Evolutionary conservation across 2,113 vertebrate genomes (phyloP).

Genomic region (Aphelocoma coerulescens): DNA sequence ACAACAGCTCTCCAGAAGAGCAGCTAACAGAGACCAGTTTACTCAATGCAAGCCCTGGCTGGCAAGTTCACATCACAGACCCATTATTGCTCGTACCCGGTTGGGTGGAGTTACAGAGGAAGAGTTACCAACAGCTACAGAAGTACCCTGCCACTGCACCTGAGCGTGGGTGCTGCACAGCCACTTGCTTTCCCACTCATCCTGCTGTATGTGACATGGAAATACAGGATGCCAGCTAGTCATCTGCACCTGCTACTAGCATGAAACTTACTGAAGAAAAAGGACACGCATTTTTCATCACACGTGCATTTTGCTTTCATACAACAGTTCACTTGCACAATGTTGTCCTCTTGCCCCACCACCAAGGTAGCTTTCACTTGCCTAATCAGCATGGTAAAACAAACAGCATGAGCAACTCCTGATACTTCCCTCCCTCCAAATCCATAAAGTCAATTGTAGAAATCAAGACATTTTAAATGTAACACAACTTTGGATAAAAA

Average conservation of each 20-base stretch:
- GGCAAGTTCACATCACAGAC: background rate
- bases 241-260: background rate
- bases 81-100: fast-evolving
- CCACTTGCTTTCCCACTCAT: background rate
- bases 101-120: background rate
- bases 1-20: background rate
- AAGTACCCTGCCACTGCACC: background rate
- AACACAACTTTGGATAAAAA: background rate
- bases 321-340: background rate
- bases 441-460: background rate
- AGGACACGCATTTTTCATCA: background rate
- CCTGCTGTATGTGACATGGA: background rate
- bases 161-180: background rate
- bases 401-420: background rate
- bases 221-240: background rate
- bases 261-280: background rate
- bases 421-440: background rate
- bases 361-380: background rate
- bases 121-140: background rate
- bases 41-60: background rate
- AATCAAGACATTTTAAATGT: background rate
- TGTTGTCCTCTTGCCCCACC: background rate
- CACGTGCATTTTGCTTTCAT: background rate
- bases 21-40: background rate
- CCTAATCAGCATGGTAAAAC: background rate